Percentiles rank a stretch among this genome's conserved stretches.
Conservation (phyloP, 2,797 vertebrate species). For the Scyliorhinus canicula region DNA sequence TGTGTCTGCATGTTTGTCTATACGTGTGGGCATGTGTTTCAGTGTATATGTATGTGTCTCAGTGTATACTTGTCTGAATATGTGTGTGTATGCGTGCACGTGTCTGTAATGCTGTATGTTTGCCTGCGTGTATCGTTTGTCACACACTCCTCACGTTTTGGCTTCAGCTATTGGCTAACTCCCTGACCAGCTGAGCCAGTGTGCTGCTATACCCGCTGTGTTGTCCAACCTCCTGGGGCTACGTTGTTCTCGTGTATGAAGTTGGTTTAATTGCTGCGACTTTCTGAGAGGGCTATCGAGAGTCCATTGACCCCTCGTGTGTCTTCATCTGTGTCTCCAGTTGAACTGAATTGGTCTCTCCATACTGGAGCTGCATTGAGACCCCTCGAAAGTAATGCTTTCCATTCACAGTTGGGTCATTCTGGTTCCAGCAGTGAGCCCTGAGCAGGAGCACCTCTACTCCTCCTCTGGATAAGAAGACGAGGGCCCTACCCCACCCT, state of each 20-base stretch:
- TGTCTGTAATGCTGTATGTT: no score
- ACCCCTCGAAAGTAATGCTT: background rate
- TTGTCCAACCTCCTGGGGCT: background rate
- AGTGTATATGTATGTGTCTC: background rate
- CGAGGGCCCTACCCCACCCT: no score
- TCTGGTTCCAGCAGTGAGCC: background rate
- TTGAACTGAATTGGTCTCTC: background rate
- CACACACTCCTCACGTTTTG: background rate
- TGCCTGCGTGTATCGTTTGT: background rate
- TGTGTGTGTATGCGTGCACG: background rate
- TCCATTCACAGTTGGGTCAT: no score
- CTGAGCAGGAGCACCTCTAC: background rate
- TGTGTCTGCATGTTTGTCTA: no score
- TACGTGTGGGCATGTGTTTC: background rate
- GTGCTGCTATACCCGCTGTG: background rate
- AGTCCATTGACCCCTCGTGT: background rate
- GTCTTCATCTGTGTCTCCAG: background rate
- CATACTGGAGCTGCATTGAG: background rate
- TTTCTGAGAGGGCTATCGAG: background rate
- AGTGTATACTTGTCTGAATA: background rate
- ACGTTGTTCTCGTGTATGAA: background rate
- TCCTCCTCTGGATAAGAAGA: background rate
- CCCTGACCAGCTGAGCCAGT: background rate
- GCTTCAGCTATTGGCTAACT: background rate
- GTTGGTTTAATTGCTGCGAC: background rate